Evolutionary conservation across 2,113 vertebrate species (phyloP), one percentile per base, ranked within the genome.

Genomic region (Pachypanchax playfairii): DNA sequence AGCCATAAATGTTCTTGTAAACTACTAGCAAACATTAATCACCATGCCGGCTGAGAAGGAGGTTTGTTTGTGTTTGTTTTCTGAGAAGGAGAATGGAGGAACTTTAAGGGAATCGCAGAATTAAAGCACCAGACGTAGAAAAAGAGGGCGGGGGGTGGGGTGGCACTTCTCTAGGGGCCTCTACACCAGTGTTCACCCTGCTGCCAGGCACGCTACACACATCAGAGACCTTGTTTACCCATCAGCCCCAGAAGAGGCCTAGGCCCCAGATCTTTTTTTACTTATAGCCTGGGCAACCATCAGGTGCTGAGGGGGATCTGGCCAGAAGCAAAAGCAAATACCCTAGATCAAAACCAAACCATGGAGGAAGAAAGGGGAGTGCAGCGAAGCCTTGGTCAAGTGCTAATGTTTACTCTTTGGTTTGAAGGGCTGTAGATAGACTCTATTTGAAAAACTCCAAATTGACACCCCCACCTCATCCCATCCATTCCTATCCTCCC

Each of bases 211-310:
- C 65, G 38, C 75, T 78, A 56, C 67, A 61, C 85, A 90, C 91
- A 91, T 87, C 79, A 90, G 91, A 91, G 90, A 90, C 85, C 87
- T 83, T 89, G 87, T 92, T 92, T 90, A 89, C 89, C 88, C 91
- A 90, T 82, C 77, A 88, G 88, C 86, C 39, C 86, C 84, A 51
- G 49, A 76, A 79, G 83, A 90, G 82, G 72, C 77, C 64, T 65
- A 72, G 70, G 82, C 87, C 80, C 80, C 81, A 82, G 82, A 91
- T 90, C 83, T 84, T 91, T 89, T n/a, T 91, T 91, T 90, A 90
- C 88, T 86, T 87, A 77, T 75, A 86, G 85, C 67, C 78, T 72
- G 67, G 74, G 78, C 84, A 88, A 87, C 85, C 76, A 85, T 85
- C 85, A 89, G 88, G 83, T 91, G 84, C 88, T 89, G 82, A 86